Conservation (phyloP, 2,797 vertebrate genomes). For the Microctenopoma steveboyesi region DNA sequence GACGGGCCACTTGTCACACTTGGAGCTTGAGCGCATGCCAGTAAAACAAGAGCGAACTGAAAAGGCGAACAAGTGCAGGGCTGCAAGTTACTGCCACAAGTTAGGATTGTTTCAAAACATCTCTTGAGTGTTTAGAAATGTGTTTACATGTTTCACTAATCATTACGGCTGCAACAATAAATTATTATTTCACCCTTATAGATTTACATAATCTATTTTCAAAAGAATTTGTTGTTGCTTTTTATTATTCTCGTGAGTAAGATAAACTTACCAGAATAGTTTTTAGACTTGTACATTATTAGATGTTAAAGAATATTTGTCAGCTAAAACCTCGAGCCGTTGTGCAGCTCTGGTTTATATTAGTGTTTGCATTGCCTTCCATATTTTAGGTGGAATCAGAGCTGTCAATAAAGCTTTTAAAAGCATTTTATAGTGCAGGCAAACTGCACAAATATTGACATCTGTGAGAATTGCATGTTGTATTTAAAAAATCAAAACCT, state of each 20-base stretch:
- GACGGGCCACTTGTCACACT: conserved; percentile 71
- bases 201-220: too few species aligned
- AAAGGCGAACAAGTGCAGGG: conserved; percentile 36
- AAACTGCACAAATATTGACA: conserved; percentile 30
- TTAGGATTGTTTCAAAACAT: neutral
- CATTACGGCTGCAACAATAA: too few species aligned
- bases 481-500: conserved; percentile 15
- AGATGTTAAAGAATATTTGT: neutral
- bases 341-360: neutral
- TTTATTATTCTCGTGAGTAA: too few species aligned
- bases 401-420: conserved; percentile 43
- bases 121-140: neutral
- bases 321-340: neutral
- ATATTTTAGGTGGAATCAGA: conserved; percentile 6
- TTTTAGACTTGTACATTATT: too few species aligned
- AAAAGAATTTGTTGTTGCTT: too few species aligned
- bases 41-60: conserved; percentile 57
- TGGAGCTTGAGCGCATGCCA: conserved; percentile 55
- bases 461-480: conserved; percentile 16
- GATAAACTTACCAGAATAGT: too few species aligned
- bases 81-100: conserved; percentile 17
- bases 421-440: conserved; percentile 31
- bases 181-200: too few species aligned
- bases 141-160: neutral
- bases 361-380: neutral